phyloP scores from a whole-genome alignment of 2,797 vertebrate species.

The Pterois miles region DNA sequence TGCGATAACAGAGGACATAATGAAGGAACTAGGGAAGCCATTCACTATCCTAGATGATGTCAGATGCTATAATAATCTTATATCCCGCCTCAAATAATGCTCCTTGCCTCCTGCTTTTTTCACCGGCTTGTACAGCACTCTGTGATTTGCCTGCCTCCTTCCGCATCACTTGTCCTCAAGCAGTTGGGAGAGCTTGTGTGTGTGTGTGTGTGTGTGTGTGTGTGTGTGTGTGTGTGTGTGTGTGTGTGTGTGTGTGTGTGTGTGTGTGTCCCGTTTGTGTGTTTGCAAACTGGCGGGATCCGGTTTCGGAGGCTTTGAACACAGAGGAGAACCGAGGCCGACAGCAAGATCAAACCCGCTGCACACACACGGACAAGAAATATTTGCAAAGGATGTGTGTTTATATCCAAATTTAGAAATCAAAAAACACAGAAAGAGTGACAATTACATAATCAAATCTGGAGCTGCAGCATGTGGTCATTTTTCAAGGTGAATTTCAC shows the following conservation, averaged over 20 bases:
- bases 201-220: conserved; percentile 8
- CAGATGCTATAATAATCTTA: background rate
- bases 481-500: background rate
- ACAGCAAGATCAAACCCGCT: conserved; percentile 15
- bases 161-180: conserved; percentile 48
- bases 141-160: conserved; percentile 30
- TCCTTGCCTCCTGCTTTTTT: background rate
- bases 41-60: background rate
- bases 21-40: background rate
- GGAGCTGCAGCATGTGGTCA: background rate
- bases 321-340: conserved; percentile 19
- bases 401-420: background rate
- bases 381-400: background rate
- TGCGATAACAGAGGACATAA: background rate
- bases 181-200: conserved; percentile 7
- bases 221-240: conserved; percentile 6
- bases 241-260: background rate
- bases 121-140: background rate
- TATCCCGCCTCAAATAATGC: background rate
- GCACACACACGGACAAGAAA: too few species aligned
- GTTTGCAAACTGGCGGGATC: conserved; percentile 62
- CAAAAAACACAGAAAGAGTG: background rate
- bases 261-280: background rate
- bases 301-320: conserved; percentile 55
- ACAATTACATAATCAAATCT: background rate